phyloP scores from a whole-genome alignment of 2,797 vertebrate species.

The Helicolenus hilgendorfi region DNA sequence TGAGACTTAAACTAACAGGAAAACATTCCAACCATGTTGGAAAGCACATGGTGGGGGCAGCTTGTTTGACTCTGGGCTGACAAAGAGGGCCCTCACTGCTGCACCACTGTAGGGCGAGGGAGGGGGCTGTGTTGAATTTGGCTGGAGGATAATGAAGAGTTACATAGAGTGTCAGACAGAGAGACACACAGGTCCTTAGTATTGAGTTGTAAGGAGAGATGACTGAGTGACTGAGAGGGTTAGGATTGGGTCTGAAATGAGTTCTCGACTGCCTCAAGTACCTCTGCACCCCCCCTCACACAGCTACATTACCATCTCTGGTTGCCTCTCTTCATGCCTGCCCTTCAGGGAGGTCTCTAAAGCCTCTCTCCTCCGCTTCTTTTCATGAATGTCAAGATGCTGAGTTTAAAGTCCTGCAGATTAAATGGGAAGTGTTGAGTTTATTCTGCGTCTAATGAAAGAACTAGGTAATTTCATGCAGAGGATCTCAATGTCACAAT shows the following conservation, averaged over 20 bases:
- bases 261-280: slow-evolving; percentile 84
- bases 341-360: slow-evolving; percentile 88
- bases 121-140: slow-evolving; percentile 77
- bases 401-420: slow-evolving; percentile 88
- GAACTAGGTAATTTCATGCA: slow-evolving; percentile 86
- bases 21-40: slow-evolving; percentile 88
- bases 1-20: slow-evolving; percentile 93
- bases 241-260: slow-evolving; percentile 84
- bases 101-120: slow-evolving; percentile 57
- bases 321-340: slow-evolving; percentile 84
- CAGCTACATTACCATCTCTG: slow-evolving; percentile 82
- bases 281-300: slow-evolving; percentile 51
- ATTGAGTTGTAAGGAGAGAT: slow-evolving; percentile 85
- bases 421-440: slow-evolving; percentile 87
- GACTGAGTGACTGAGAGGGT: slow-evolving; percentile 83
- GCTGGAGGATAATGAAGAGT: slow-evolving; percentile 85
- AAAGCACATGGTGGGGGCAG: slow-evolving; percentile 78
- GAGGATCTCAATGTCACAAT: slow-evolving; percentile 79
- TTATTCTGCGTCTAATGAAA: slow-evolving; percentile 87
- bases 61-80: slow-evolving; percentile 78
- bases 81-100: slow-evolving; percentile 78
- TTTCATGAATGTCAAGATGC: slow-evolving; percentile 91
- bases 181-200: slow-evolving; percentile 82
- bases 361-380: slow-evolving; percentile 85
- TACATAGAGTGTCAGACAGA: slow-evolving; percentile 81